Base-by-base conservation (phyloP, 2,797 vertebrate genomes). In the Enteromius argenteus region DNA sequence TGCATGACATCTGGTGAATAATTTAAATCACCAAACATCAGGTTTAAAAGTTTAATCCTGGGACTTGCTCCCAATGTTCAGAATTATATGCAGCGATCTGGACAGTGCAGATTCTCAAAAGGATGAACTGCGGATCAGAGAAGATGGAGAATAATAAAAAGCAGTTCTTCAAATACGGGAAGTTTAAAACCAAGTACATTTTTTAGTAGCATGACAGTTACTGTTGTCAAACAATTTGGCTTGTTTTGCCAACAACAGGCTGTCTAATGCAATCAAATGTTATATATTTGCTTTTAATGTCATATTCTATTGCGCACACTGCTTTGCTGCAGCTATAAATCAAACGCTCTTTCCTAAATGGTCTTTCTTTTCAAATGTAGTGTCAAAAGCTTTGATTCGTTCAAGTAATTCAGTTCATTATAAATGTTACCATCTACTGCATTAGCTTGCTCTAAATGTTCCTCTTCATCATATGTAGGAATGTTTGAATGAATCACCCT, bases 11-110 rank as follows among this genome's bases (percentile, higher is more conserved):
- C 39, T 86, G 66, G 17, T 91, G 86, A 90, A 91, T 91, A 87
- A 91, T 91, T 90, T 86, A 91, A 83, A 81, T 84, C 86, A 84
- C 90, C 88, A 90, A 90, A 90, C 91, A 88, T 86, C 71, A 83
- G 80, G 80, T 87, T 88, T 90, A 89, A 90, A 90, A 90, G 86
- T 91, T 91, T 89, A 90, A 90, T 90, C 87, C 44, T 77, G 66
- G 84, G 81, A 87, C 84, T 85, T 77, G 71, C 49, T 68, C 85
- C 56, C 81, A 78, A 75, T 76, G 82, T 66, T 83, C 64, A 78
- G 83, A 44, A 84, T 80, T 64, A 44, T 72, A 72, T 74, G 69
- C 39, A 56, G 84, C 60, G 46, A 77, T 74, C 44, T 66, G 53
- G 80, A 69, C 72, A 83, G 51, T 44, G 15, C 42, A 44, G 46